Conservation (phyloP, 1,140 invertebrate species). For the Zaprionus vittiger region DNA sequence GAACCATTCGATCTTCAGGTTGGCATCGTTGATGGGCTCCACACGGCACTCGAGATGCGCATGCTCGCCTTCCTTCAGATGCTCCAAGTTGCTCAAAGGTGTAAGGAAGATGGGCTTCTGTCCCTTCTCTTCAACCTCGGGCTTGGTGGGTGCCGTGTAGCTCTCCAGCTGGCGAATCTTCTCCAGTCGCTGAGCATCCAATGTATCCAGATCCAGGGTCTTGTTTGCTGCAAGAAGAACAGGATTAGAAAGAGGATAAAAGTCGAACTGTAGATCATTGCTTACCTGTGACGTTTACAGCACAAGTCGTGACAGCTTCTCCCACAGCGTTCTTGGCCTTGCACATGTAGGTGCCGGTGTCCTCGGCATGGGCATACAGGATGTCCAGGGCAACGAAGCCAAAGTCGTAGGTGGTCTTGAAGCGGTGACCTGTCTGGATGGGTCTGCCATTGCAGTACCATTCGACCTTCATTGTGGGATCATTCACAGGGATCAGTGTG, state of each 20-base stretch:
- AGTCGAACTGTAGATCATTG: not conserved
- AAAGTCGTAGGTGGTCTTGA: constrained; percentile 97
- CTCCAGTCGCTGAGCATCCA: constrained; percentile 94
- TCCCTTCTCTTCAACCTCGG: constrained; percentile 90
- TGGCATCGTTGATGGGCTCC: constrained; percentile 97
- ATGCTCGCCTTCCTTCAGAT: constrained; percentile 95
- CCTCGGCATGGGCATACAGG: constrained; percentile 97
- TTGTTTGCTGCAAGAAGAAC: constrained; percentile 88
- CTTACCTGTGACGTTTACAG: constrained; percentile 92
- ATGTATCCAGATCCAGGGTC: constrained; percentile 93
- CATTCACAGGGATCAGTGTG: constrained; percentile 96
- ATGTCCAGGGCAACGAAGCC: constrained; percentile 98
- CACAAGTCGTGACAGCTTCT: constrained; percentile 95
- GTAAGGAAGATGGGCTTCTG: constrained; percentile 95
- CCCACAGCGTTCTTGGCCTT: constrained; percentile 96
- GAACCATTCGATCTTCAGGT: constrained; percentile 98
- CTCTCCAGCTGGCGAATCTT: constrained; percentile 95
- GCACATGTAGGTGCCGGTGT: constrained; percentile 97
- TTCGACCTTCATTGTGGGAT: constrained; percentile 97
- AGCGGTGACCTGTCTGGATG: constrained; percentile 94
- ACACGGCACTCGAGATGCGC: constrained; percentile 98
- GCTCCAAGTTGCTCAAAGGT: constrained; percentile 92
- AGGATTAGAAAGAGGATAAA: constrained; percentile 17
- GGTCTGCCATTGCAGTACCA: constrained; percentile 97
- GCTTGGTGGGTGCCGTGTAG: constrained; percentile 90